Percentiles rank a stretch among this genome's conserved stretches.
Conservation (phyloP, 2,113 vertebrate species). For the Xiphias gladius region DNA sequence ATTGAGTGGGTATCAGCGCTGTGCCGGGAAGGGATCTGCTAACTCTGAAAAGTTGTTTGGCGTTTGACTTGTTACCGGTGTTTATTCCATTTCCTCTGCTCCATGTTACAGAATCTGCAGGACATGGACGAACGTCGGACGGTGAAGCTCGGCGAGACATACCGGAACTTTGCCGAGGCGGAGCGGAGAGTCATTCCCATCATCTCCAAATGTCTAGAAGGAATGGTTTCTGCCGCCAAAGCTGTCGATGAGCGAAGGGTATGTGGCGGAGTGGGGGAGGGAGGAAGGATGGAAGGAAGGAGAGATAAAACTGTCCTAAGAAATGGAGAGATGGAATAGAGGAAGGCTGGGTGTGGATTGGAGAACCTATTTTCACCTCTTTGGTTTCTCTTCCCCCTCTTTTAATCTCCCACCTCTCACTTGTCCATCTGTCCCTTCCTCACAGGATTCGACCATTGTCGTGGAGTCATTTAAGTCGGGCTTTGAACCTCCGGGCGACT, state of each 20-base stretch:
- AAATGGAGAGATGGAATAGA: background rate
- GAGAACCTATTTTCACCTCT: background rate
- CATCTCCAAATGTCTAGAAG: conserved; percentile 96
- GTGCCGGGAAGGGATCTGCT: background rate
- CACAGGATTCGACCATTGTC: conserved; percentile 93
- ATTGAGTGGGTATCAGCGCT: background rate
- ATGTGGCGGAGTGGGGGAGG: conserved; percentile 48
- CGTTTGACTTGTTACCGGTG: background rate
- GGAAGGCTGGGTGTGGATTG: background rate
- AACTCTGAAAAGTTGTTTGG: background rate
- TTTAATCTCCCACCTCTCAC: background rate
- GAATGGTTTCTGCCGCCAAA: conserved; percentile 97
- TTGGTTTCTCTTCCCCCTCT: background rate
- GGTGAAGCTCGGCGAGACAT: conserved; percentile 95
- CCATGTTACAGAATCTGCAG: conserved; percentile 91
- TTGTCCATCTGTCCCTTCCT: background rate
- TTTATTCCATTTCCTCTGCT: conserved; percentile 1
- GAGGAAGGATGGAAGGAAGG: background rate
- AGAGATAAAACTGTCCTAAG: background rate
- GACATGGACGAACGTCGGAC: conserved; percentile 97
- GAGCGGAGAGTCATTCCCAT: conserved; percentile 97
- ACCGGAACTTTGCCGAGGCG: conserved; percentile 95
- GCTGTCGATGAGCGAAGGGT: conserved; percentile 94
- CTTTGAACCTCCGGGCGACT: conserved; percentile 95
- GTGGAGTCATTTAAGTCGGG: conserved; percentile 98